A percentile compares a stretch with the other conserved stretches of the same genome.
Evolutionary conservation across 2,113 vertebrate genomes (phyloP).

Genomic region (Grallaria varia): DNA sequence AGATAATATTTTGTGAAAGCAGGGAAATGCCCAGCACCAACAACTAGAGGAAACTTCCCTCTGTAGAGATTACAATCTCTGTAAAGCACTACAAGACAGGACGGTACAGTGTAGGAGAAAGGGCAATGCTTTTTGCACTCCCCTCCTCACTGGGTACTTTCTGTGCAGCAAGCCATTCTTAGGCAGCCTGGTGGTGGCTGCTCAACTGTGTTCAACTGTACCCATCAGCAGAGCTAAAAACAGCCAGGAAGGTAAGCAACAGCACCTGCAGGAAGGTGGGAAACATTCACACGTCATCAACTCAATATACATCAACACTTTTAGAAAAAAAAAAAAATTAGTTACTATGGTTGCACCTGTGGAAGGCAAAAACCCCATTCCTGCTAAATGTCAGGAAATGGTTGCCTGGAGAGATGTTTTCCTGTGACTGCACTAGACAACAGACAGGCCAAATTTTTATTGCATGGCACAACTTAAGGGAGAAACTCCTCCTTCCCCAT

Average conservation of each 20-base stretch:
- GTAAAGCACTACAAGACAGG: neutral
- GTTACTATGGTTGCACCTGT: slow-evolving; percentile 2
- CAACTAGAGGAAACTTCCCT: neutral
- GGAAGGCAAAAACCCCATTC: neutral
- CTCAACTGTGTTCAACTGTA: neutral
- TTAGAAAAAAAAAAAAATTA: neutral
- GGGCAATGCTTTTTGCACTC: neutral
- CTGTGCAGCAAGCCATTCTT: fast-evolving
- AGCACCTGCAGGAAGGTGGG: slow-evolving; percentile 5
- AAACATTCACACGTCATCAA: slow-evolving; percentile 1
- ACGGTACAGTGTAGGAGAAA: neutral
- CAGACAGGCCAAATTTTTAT: neutral
- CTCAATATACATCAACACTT: neutral
- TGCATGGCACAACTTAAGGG: neutral
- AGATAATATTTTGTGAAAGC: neutral
- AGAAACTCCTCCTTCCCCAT: neutral
- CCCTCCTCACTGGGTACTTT: neutral
- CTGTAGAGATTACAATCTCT: neutral
- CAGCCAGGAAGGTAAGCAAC: neutral
- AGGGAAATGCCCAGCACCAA: neutral
- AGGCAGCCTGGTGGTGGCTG: neutral
- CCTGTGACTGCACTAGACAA: neutral
- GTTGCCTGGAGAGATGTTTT: neutral
- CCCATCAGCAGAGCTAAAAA: neutral
- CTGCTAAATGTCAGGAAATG: neutral